Percentiles rank a stretch among this genome's conserved stretches.
Conservation (phyloP, 2,888 invertebrate genomes). For the Fragum whitleyi region DNA sequence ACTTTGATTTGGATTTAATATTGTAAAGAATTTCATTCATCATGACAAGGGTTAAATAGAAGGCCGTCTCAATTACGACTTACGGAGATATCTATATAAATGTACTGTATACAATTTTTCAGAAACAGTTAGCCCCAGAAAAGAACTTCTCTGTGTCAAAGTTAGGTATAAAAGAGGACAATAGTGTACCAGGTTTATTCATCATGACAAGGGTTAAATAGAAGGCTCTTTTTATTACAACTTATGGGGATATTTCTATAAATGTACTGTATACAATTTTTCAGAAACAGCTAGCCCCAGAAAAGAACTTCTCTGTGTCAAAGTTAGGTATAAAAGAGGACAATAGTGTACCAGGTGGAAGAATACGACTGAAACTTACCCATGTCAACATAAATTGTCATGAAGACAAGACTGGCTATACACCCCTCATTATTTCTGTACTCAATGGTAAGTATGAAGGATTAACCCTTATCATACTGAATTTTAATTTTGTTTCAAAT, state of each 20-base stretch:
- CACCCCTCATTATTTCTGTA: slow-evolving; percentile 75
- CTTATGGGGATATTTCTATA: too few species aligned
- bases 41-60: too few species aligned
- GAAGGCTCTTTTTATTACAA: too few species aligned
- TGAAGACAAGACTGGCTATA: slow-evolving; percentile 74
- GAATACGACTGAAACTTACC: slow-evolving; percentile 69
- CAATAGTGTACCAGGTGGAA: slow-evolving; percentile 61
- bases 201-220: too few species aligned
- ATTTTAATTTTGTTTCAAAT: too few species aligned
- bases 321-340: slow-evolving; percentile 57
- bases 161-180: slow-evolving; percentile 50
- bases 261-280: too few species aligned
- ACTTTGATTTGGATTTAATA: too few species aligned
- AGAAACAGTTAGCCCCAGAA: slow-evolving; percentile 73
- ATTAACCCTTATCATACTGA: too few species aligned
- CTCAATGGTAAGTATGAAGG: slow-evolving; percentile 70
- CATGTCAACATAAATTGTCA: slow-evolving; percentile 75
- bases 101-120: too few species aligned
- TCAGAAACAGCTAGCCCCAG: slow-evolving; percentile 72
- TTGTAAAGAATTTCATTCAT: too few species aligned
- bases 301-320: slow-evolving; percentile 63
- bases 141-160: slow-evolving; percentile 63
- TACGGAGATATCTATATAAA: too few species aligned
- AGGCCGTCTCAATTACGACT: too few species aligned
- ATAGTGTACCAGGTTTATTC: slow-evolving; percentile 59